A percentile compares a stretch with the other conserved stretches of the same genome.
Conservation (phyloP, 30 jellyfish, hydroid and myxozoan species). For the Nemopilema nomurai region DNA sequence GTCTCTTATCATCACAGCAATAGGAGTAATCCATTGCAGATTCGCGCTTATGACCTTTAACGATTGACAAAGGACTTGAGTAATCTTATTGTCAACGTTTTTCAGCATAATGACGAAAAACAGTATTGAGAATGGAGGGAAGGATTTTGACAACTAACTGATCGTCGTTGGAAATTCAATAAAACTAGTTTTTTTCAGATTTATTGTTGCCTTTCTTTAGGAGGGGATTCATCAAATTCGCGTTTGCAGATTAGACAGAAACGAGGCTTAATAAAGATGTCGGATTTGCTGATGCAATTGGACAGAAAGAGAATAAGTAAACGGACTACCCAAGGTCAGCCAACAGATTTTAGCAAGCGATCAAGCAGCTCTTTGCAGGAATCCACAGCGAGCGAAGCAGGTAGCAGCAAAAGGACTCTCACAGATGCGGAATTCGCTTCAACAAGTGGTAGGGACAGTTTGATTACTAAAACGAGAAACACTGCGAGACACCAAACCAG, state of each 20-base stretch:
- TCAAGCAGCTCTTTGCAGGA: neutral
- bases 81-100: no score
- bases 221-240: neutral
- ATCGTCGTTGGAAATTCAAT: no score
- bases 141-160: no score
- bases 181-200: neutral
- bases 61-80: no score
- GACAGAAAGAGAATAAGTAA: conserved; percentile 6
- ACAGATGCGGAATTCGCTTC: neutral
- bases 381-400: neutral
- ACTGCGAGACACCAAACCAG: neutral
- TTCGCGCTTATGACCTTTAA: no score
- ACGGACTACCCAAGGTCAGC: neutral
- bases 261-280: neutral
- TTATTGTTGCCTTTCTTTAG: neutral
- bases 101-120: no score
- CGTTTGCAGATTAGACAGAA: neutral
- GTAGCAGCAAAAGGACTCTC: neutral
- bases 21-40: no score
- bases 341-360: neutral
- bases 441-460: neutral
- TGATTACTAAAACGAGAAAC: neutral
- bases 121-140: no score
- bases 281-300: conserved; percentile 8
- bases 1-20: no score